phyloP scores from a whole-genome alignment of 2,888 invertebrate genomes.

The Spodoptera picta region DNA sequence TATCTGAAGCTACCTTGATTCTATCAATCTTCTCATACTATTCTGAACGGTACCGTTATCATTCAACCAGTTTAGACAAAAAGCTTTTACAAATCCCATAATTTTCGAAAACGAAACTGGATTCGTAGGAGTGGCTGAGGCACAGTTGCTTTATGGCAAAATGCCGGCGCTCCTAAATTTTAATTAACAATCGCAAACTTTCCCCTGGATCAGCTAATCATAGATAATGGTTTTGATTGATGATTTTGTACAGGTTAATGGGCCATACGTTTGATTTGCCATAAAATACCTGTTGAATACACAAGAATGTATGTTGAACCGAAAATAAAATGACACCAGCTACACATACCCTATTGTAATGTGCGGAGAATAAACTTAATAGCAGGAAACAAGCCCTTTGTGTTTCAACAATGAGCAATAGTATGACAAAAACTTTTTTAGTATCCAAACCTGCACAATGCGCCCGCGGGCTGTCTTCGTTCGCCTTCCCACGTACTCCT shows the following conservation, averaged over 20 bases:
- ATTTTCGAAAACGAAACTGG: constrained; percentile 14
- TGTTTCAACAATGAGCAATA: constrained; percentile 81
- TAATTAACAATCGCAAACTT: constrained; percentile 2
- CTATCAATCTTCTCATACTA: constrained; percentile 10
- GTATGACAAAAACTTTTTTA: constrained; percentile 81
- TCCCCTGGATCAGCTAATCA: constrained; percentile 4
- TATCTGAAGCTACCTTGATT: constrained; percentile 32
- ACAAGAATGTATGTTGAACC: constrained; percentile 18
- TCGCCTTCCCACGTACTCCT: constrained; percentile 77
- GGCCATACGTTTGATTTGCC: background rate
- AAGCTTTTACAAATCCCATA: background rate
- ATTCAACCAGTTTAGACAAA: constrained; percentile 13
- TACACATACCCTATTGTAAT: constrained; percentile 56
- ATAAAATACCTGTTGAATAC: constrained; percentile 1
- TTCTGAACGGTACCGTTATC: constrained; percentile 25
- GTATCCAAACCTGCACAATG: constrained; percentile 79
- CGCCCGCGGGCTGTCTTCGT: constrained; percentile 75
- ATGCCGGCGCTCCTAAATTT: constrained; percentile 3
- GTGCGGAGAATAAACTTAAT: constrained; percentile 72
- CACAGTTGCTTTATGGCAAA: constrained; percentile 6
- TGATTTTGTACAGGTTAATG: no score
- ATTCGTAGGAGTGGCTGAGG: constrained; percentile 9
- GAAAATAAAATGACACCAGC: constrained; percentile 43
- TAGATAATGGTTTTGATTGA: no score
- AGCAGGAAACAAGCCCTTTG: constrained; percentile 83